Percentiles rank a stretch among this genome's conserved stretches.
Evolutionary conservation across 2,888 invertebrate genomes (phyloP).

Genomic region (Asteroscopus sphinx): DNA sequence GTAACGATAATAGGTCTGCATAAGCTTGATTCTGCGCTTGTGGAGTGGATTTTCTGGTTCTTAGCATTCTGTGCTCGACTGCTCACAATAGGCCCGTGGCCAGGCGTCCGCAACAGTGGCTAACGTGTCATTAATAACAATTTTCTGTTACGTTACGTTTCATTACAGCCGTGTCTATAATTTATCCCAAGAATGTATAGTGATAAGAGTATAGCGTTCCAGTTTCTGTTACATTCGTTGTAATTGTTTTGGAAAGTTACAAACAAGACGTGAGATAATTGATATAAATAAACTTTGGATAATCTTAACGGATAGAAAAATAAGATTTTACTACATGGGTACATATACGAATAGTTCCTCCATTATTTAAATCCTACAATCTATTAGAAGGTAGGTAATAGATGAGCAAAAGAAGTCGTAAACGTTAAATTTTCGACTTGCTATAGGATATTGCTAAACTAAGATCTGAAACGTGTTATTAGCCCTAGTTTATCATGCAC

Average conservation of each 20-base stretch:
- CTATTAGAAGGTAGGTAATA: constrained; percentile 1
- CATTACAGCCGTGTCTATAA: constrained; percentile 34
- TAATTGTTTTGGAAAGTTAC: constrained; percentile 39
- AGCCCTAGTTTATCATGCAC: constrained; percentile 6
- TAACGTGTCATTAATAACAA: constrained; percentile 45
- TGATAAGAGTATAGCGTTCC: constrained; percentile 24
- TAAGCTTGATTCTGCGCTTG: background rate
- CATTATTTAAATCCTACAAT: background rate
- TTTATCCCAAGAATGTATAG: constrained; percentile 25
- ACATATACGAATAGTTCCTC: no score
- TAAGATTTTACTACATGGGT: no score
- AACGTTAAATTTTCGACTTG: constrained; percentile 13
- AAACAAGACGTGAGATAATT: constrained; percentile 1
- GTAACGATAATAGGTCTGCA: background rate
- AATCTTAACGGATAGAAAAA: no score
- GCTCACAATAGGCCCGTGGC: constrained; percentile 58
- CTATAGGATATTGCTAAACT: constrained; percentile 17
- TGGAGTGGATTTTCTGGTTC: constrained; percentile 23
- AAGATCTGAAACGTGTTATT: constrained; percentile 36
- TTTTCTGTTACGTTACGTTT: constrained; percentile 43
- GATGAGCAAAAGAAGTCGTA: constrained; percentile 36
- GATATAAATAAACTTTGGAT: background rate
- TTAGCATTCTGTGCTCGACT: background rate
- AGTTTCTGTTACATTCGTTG: constrained; percentile 21
- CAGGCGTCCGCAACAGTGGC: constrained; percentile 59